Conservation (phyloP, 2,797 vertebrate genomes). For the Sebastes itinus region DNA sequence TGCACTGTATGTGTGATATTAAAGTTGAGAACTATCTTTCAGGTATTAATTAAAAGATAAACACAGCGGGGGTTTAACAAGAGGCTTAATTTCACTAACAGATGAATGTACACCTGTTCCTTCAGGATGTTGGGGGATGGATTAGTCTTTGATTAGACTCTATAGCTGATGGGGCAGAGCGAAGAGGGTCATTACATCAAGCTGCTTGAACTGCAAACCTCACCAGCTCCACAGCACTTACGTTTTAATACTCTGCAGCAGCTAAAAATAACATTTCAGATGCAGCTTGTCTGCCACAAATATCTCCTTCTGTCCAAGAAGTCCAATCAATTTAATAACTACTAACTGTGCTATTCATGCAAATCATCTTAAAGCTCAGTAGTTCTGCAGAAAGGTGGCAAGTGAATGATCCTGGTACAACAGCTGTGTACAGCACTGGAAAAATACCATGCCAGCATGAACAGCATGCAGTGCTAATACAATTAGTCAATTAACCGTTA, state of each 20-base stretch:
- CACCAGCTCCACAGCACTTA: conserved; percentile 21
- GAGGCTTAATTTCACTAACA: conserved; percentile 64
- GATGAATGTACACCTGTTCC: conserved; percentile 65
- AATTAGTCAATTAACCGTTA: not conserved
- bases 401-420: too few relatives aligned
- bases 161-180: conserved; percentile 50
- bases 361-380: not conserved
- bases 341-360: not conserved
- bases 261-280: conserved; percentile 1
- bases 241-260: not conserved
- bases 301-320: not conserved
- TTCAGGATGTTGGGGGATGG: conserved; percentile 55
- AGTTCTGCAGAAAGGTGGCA: not conserved
- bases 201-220: conserved; percentile 47
- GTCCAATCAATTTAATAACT: not conserved
- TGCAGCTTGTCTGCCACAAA: not conserved
- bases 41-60: conserved; percentile 81
- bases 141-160: conserved; percentile 66
- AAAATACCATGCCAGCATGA: not conserved
- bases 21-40: conserved; percentile 50
- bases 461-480: not conserved
- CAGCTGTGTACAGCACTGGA: too few relatives aligned
- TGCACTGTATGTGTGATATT: conserved; percentile 38
- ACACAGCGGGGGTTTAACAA: conserved; percentile 66
- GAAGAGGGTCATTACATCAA: conserved; percentile 48